Conservation (phyloP, 2,888 invertebrate genomes). For the Suillia variegata region DNA sequence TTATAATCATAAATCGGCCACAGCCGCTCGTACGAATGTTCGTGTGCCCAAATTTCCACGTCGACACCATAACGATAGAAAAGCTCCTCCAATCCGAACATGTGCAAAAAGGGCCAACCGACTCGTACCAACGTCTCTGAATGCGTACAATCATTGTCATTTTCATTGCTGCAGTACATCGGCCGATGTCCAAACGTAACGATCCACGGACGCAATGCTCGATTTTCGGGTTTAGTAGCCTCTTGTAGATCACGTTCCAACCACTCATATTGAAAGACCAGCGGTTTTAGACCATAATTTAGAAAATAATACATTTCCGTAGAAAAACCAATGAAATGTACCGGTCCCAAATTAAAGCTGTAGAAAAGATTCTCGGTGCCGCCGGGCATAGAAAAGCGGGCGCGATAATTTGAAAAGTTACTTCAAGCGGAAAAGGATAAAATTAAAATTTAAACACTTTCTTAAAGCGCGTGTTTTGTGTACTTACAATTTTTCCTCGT, state of each 20-base stretch:
- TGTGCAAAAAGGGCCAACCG: conserved; percentile 70
- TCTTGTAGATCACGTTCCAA: conserved; percentile 76
- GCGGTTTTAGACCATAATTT: conserved; percentile 81
- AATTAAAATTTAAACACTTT: neutral
- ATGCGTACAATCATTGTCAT: conserved; percentile 79
- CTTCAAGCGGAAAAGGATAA: conserved; percentile 61
- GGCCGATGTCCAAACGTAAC: conserved; percentile 84
- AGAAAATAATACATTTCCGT: conserved; percentile 95
- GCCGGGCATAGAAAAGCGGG: conserved; percentile 91
- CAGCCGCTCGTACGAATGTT: conserved; percentile 94
- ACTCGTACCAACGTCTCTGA: conserved; percentile 69
- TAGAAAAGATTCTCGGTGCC: conserved; percentile 74
- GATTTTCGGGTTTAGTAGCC: conserved; percentile 77
- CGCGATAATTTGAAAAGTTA: conserved; percentile 94
- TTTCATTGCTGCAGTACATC: conserved; percentile 89
- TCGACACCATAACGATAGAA: conserved; percentile 91
- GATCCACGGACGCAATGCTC: conserved; percentile 79
- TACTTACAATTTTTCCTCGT: conserved; percentile 79
- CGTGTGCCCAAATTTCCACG: conserved; percentile 94
- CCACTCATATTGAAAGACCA: conserved; percentile 87
- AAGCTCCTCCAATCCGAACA: conserved; percentile 81
- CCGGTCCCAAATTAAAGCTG: conserved; percentile 87
- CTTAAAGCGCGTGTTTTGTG: too few species aligned
- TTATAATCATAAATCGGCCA: conserved; percentile 91
- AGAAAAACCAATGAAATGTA: conserved; percentile 89